Evolutionary conservation across 2,113 vertebrate species (phyloP), one percentile per base, ranked within the genome.

Genomic region (Zosterops lateralis): DNA sequence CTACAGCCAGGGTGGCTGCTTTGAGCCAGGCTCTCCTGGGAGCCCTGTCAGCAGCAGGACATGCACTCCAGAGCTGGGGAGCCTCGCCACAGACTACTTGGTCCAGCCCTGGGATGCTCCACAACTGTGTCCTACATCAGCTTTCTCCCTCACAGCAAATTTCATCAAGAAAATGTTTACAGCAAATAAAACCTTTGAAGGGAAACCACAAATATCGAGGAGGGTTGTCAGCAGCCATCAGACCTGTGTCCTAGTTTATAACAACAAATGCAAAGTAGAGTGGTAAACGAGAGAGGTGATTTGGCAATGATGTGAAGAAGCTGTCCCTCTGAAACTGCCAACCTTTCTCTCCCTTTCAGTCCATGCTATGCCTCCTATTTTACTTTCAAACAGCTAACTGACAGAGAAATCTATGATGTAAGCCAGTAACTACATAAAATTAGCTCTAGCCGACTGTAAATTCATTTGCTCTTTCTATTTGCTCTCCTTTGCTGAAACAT

Each of bases 51-150:
- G n/a, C 8, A 8, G 42, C 56, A 76, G 22, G 4, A 57, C 20
- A 3, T 15, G 24, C 38, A 12, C 34, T 20, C 17, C 18, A 40
- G 45, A 32, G 20, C 21, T 40, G 28, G 20, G 31, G 6, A 86
- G 6, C 42, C 31, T 44, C 5, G 0, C 18, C 74, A 25, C 21
- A 18, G 50, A 15, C 45, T 0, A 0, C 57, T 67, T 26, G 26
- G 22, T 28, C 5, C 1, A 12, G 8, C 19, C 54, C 24, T 10
- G 17, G 24, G n/a, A 14, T 1, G 2, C 50, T 47, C 20, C 54
- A 21, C 1, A 0, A 61, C 28, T 40, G 11, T 0, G 0, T 29
- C 40, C 87, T 45, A 54, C 1, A 0, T 14, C 24, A 78, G 32
- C 16, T 79, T 83, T 80, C 60, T 80, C 31, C 53, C 54, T 47